phyloP scores from a whole-genome alignment of 2,797 vertebrate genomes.

The Hipposideros larvatus region DNA sequence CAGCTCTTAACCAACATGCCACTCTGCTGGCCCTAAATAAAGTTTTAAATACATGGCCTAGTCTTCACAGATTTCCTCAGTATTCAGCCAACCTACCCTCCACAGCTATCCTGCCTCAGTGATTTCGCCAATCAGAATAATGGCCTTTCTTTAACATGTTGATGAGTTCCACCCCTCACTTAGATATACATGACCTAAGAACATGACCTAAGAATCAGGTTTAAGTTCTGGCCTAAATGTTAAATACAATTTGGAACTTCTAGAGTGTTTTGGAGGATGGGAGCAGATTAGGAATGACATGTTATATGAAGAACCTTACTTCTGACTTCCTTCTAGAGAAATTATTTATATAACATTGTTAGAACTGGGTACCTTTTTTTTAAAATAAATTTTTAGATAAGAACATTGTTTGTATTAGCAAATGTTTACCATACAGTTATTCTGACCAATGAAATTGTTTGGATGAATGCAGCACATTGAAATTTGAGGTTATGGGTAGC shows the following conservation, averaged over 20 bases:
- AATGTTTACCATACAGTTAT: neutral
- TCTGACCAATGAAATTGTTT: neutral
- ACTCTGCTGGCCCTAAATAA: neutral
- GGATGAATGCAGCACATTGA: neutral
- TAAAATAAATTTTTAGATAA: neutral
- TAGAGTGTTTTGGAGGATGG: neutral
- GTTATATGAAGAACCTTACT: neutral
- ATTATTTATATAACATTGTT: neutral
- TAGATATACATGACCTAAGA: neutral
- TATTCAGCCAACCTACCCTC: neutral
- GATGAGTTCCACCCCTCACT: neutral
- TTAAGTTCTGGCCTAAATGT: constrained; percentile 30
- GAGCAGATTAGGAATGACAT: neutral
- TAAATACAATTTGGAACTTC: neutral
- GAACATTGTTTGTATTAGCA: neutral
- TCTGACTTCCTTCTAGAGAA: constrained; percentile 35
- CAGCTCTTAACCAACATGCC: too few species aligned
- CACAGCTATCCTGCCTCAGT: neutral
- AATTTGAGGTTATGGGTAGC: neutral
- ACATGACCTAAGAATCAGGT: neutral
- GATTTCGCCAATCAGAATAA: constrained; percentile 12
- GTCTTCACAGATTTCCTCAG: neutral
- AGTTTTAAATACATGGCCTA: neutral
- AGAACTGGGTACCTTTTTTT: neutral
- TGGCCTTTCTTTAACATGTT: neutral